phyloP scores from a whole-genome alignment of 2,888 invertebrate species.

The Aphidius colemani region DNA sequence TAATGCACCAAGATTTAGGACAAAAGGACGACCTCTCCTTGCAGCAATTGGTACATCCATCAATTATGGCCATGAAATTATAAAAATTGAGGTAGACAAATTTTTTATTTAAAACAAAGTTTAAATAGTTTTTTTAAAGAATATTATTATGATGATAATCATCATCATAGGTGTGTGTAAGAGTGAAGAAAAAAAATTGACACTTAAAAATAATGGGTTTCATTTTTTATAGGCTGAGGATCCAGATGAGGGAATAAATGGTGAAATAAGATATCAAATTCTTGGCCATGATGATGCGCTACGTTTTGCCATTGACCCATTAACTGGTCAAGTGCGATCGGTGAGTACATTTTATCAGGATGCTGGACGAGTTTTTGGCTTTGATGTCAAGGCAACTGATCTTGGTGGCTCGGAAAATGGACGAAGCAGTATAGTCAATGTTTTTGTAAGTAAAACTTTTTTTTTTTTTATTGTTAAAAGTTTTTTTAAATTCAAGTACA shows the following conservation, averaged over 20 bases:
- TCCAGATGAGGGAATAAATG: constrained; percentile 75
- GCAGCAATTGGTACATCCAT: constrained; percentile 83
- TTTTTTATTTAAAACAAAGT: not conserved
- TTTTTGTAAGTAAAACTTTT: constrained; percentile 70
- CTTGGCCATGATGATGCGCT: constrained; percentile 74
- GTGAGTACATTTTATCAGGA: constrained; percentile 72
- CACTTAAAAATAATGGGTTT: constrained; percentile 13
- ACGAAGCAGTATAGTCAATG: constrained; percentile 81
- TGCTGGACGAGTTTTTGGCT: constrained; percentile 79
- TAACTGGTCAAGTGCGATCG: constrained; percentile 76
- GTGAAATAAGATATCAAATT: constrained; percentile 80
- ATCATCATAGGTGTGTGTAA: not conserved
- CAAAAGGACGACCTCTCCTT: constrained; percentile 77
- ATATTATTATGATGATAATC: not conserved
- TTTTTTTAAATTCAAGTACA: constrained; percentile 7
- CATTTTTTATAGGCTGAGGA: constrained; percentile 68
- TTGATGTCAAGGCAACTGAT: constrained; percentile 88
- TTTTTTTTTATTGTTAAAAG: not conserved
- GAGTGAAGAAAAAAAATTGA: constrained; percentile 10
- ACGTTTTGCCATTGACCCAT: constrained; percentile 78
- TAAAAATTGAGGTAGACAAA: constrained; percentile 69
- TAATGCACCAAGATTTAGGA: constrained; percentile 77
- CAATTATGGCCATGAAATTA: constrained; percentile 80
- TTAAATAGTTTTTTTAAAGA: not conserved
- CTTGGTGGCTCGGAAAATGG: constrained; percentile 80